These are phyloP conservation scores for Drosophila erecta DNA, from an alignment of 1,140 invertebrate species.

Conservation along the genomic window DNA sequence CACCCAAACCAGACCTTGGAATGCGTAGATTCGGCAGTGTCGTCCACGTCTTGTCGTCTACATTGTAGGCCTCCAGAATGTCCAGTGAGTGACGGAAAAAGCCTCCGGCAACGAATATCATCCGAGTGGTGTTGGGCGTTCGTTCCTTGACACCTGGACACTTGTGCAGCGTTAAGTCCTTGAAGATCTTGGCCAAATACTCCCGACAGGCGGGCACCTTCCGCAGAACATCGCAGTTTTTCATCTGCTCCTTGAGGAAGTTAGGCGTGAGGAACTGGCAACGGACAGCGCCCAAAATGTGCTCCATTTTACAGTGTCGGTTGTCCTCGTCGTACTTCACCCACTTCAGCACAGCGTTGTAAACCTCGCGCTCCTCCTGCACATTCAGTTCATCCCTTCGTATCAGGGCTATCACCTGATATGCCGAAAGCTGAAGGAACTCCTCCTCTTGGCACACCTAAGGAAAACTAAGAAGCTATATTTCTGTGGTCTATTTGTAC, in stretches of 20 bases:
- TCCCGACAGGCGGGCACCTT: constrained; percentile 95
- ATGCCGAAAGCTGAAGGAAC: constrained; percentile 92
- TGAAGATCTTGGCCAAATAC: constrained; percentile 95
- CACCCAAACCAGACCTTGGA: constrained; percentile 93
- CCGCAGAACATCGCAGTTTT: constrained; percentile 94
- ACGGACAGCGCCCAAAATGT: constrained; percentile 93
- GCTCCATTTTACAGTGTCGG: constrained; percentile 92
- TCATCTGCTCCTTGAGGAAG: constrained; percentile 95
- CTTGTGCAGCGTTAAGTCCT: constrained; percentile 94
- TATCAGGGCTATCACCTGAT: constrained; percentile 92
- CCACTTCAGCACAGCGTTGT: constrained; percentile 96
- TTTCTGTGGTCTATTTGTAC: rapidly evolving
- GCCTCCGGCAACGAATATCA: constrained; percentile 96
- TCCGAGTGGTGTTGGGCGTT: constrained; percentile 92
- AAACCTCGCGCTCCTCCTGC: constrained; percentile 95
- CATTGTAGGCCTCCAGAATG: constrained; percentile 94
- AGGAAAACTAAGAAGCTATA: background rate
- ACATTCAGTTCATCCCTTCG: constrained; percentile 95
- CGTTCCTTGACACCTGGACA: constrained; percentile 92
- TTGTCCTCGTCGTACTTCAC: constrained; percentile 94
- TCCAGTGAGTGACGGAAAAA: constrained; percentile 94
- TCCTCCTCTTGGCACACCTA: constrained; percentile 95
- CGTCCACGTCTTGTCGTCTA: constrained; percentile 93
- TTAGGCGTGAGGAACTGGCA: constrained; percentile 96
- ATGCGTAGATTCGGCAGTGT: constrained; percentile 91